Evolutionary conservation across 2,113 vertebrate genomes (phyloP), one percentile per base, ranked within the genome.

Genomic region (Tiliqua scincoides): DNA sequence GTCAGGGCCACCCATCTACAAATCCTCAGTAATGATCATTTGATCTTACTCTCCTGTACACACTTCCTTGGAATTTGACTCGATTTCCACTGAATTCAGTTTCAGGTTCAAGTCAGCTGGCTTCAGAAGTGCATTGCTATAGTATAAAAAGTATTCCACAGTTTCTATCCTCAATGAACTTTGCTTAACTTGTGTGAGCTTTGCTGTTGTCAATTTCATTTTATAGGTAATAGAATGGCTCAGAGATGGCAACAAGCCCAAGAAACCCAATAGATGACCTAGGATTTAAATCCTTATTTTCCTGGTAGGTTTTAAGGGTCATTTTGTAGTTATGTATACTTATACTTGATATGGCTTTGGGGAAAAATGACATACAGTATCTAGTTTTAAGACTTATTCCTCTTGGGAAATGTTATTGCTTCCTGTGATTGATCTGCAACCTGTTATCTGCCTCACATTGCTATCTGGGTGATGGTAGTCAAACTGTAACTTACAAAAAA

Each of bases 291-390:
- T 65, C 57, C 35, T n/a, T 43, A 52, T 83, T 43, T 27, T 72
- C 15, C 25, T 54, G 67, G 23, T 9, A 43, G 20, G 57, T 35
- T 68, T 23, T 52, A 57, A 68, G 32, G 17, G 17, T 68, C 23
- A 25, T 21, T 68, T 37, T 48, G n/a, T 77, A 30, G 32, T 40
- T 17, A 85, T 57, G 37, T 71, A 23, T 27, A n/a, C 67, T 82
- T 82, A n/a, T n/a, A n/a, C n/a, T n/a, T 30, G 21, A 25, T 2
- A 68, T 23, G 76, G 0, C 9, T 91, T 79, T 86, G 81, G 73
- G 84, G 85, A 91, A 80, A 78, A 82, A 61, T 79, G 54, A 88
- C n/a, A n/a, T n/a, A n/a, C n/a, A 18, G 54, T 0, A 6, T 89
- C 78, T 79, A n/a, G 6, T 3, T 89, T 88, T 85, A 77, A 91